A percentile compares a stretch with the other conserved stretches of the same genome.
Conservation (phyloP, 2,888 invertebrate species). For the Cyaniris semiargus region DNA sequence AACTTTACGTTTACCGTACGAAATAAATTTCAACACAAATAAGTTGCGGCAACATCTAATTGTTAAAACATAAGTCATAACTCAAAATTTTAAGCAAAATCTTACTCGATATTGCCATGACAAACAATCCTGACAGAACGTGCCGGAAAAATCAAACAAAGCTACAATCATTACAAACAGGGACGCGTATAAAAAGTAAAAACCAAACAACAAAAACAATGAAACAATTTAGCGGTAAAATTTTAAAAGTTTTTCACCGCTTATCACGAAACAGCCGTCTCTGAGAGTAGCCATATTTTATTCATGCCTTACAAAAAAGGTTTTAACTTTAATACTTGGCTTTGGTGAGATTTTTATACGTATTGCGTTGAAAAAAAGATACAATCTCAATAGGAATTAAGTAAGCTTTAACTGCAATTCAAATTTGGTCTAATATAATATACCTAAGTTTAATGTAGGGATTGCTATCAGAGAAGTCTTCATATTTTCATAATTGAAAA, state of each 20-base stretch:
- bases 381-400: not conserved
- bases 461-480: too few species aligned
- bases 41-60: not conserved
- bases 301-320: slow-evolving; percentile 16
- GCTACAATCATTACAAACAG: not conserved
- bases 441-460: too few species aligned
- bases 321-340: slow-evolving; percentile 8
- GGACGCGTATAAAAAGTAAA: not conserved
- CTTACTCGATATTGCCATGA: not conserved
- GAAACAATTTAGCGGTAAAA: slow-evolving; percentile 10
- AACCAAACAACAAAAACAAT: slow-evolving; percentile 22
- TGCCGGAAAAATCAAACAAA: slow-evolving; percentile 2
- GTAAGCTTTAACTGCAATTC: too few species aligned
- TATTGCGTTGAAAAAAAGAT: not conserved
- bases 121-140: not conserved
- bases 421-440: too few species aligned
- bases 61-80: too few species aligned
- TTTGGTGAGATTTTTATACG: not conserved
- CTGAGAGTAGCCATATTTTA: slow-evolving; percentile 20
- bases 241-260: slow-evolving; percentile 24
- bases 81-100: not conserved
- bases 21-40: not conserved
- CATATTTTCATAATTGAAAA: too few species aligned
- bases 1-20: too few species aligned
- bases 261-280: slow-evolving; percentile 16